phyloP scores from a whole-genome alignment of 2,888 invertebrate genomes.

The Drosophila phalerata region DNA sequence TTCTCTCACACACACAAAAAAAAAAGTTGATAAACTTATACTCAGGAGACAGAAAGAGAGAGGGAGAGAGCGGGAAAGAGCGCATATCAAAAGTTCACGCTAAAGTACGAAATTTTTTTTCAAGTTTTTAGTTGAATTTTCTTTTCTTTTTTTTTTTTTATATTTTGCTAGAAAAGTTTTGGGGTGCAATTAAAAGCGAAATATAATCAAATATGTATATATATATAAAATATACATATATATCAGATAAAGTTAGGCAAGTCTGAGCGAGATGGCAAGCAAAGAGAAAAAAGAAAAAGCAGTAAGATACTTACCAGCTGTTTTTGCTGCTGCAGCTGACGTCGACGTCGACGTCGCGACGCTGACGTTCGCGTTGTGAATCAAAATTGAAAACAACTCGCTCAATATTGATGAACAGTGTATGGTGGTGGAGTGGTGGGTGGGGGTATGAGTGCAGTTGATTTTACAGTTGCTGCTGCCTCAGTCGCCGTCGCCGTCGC shows the following conservation, averaged over 20 bases:
- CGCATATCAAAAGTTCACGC: slow-evolving; percentile 14
- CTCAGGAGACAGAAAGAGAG: neutral
- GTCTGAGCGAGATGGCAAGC: neutral
- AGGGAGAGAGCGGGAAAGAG: neutral
- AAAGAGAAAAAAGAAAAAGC: neutral
- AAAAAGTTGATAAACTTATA: slow-evolving; percentile 5
- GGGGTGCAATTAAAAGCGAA: slow-evolving; percentile 52
- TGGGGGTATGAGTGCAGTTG: slow-evolving; percentile 38
- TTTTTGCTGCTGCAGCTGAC: slow-evolving; percentile 48
- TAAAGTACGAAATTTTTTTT: slow-evolving; percentile 16
- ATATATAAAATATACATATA: neutral
- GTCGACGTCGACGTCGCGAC: slow-evolving; percentile 9
- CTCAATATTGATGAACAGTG: slow-evolving; percentile 4
- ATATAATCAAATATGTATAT: slow-evolving; percentile 22
- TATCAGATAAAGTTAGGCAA: slow-evolving; percentile 26
- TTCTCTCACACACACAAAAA: neutral
- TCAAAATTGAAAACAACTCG: slow-evolving; percentile 42
- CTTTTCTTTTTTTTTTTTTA: neutral
- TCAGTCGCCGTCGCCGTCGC: slow-evolving; percentile 11
- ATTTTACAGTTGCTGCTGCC: slow-evolving; percentile 15
- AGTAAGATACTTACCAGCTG: slow-evolving; percentile 55
- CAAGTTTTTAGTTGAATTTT: slow-evolving; percentile 6
- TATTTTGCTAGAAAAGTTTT: slow-evolving; percentile 25
- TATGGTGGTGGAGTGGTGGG: neutral
- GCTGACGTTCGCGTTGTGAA: slow-evolving; percentile 25